Evolutionary conservation across 2,888 invertebrate genomes (phyloP).

Genomic region (Netelia melanura): DNA sequence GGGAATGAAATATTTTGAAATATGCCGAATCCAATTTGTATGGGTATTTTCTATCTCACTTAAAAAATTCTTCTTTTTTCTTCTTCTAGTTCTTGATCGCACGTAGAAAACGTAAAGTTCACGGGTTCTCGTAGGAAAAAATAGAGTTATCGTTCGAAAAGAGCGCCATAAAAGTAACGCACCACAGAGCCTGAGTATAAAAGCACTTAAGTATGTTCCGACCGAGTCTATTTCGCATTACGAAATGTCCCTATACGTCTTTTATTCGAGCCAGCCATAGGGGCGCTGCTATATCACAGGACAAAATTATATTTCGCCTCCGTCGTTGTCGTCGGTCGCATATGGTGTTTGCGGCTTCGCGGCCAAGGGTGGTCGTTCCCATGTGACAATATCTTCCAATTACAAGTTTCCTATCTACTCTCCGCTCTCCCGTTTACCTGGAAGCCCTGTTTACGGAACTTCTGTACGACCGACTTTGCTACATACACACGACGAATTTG

Average conservation of each 20-base stretch:
- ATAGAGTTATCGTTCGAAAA: background rate
- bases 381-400: constrained; percentile 67
- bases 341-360: background rate
- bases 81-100: too few species aligned
- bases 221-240: constrained; percentile 4
- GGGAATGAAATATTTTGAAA: too few species aligned
- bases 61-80: too few species aligned
- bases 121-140: background rate
- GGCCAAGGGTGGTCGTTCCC: constrained; percentile 51
- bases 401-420: constrained; percentile 64
- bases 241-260: constrained; percentile 21
- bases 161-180: background rate
- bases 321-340: constrained; percentile 19
- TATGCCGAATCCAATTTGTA: too few species aligned
- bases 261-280: constrained; percentile 39
- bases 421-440: constrained; percentile 40
- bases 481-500: constrained; percentile 29
- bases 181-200: background rate
- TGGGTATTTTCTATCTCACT: too few species aligned
- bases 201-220: background rate
- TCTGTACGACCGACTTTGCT: background rate
- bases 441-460: background rate
- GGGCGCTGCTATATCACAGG: constrained; percentile 21
- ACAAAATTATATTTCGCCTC: constrained; percentile 34
- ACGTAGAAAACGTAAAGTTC: too few species aligned